Conservation (phyloP, 2,888 invertebrate genomes). For the Caenorhabditis sinica region DNA sequence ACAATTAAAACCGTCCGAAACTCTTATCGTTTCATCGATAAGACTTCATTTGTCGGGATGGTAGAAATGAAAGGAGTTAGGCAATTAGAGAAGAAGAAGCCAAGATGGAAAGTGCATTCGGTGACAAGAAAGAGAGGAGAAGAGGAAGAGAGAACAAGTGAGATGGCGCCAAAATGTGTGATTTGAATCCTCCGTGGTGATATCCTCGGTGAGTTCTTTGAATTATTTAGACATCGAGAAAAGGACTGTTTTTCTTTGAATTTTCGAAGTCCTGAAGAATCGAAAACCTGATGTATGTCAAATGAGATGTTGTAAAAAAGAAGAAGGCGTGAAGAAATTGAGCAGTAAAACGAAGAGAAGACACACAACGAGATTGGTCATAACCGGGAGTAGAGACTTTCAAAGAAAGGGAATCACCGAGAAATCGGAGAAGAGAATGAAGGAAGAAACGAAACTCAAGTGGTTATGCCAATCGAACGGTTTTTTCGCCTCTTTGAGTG, state of each 20-base stretch:
- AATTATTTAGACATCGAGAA: neutral
- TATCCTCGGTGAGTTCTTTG: neutral
- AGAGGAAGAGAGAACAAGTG: slow-evolving; percentile 7
- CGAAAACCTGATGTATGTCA: neutral
- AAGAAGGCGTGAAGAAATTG: slow-evolving; percentile 39
- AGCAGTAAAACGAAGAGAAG: slow-evolving; percentile 49
- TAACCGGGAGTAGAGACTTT: slow-evolving; percentile 17
- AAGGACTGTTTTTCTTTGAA: slow-evolving; percentile 17
- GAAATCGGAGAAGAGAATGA: slow-evolving; percentile 17
- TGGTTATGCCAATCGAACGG: slow-evolving; percentile 45
- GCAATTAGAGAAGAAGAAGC: neutral
- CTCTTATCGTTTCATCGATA: slow-evolving; percentile 25
- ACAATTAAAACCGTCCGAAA: slow-evolving; percentile 30
- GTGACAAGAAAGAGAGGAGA: slow-evolving; percentile 11
- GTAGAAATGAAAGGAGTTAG: slow-evolving; percentile 25
- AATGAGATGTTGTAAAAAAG: slow-evolving; percentile 37
- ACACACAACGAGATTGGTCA: slow-evolving; percentile 11
- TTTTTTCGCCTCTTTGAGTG: slow-evolving; percentile 22
- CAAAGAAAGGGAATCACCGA: neutral
- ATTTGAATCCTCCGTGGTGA: slow-evolving; percentile 19
- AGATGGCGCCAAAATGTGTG: slow-evolving; percentile 20
- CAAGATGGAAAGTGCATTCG: slow-evolving; percentile 20
- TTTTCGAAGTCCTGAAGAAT: neutral
- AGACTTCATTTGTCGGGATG: slow-evolving; percentile 19
- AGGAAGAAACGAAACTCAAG: slow-evolving; percentile 30